These are phyloP conservation scores for Melozone crissalis DNA, from an alignment of 2,113 vertebrate species.

Conservation along the genomic window DNA sequence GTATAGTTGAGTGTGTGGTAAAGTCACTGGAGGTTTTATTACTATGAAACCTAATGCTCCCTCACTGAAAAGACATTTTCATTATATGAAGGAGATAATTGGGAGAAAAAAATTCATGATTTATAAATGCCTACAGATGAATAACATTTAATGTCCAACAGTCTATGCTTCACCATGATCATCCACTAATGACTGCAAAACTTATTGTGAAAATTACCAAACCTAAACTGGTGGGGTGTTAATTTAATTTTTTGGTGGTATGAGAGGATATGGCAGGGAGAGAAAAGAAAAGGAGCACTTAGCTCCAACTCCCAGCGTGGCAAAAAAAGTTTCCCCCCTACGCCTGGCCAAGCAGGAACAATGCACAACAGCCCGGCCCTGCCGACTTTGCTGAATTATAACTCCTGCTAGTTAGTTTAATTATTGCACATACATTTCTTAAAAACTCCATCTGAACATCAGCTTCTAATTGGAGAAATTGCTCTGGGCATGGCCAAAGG, in stretches of 20 bases:
- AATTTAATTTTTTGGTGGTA: constrained; percentile 49
- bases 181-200: constrained; percentile 44
- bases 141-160: neutral
- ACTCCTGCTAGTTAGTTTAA: constrained; percentile 65
- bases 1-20: neutral
- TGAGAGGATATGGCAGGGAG: neutral
- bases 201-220: neutral
- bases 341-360: constrained; percentile 49
- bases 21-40: constrained; percentile 41
- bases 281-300: constrained; percentile 51
- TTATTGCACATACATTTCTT: constrained; percentile 49
- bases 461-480: constrained; percentile 54
- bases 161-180: neutral
- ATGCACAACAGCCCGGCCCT: neutral
- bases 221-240: constrained; percentile 26
- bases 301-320: constrained; percentile 3
- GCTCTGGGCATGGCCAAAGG: neutral
- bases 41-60: constrained; percentile 40
- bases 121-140: constrained; percentile 13
- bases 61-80: constrained; percentile 20
- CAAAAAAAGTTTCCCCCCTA: neutral
- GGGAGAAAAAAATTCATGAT: neutral
- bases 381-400: neutral
- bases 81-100: constrained; percentile 27
- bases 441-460: constrained; percentile 14